Percentiles rank a stretch among this genome's conserved stretches.
Evolutionary conservation across 2,888 invertebrate genomes (phyloP).

Genomic region (Luffia ferchaultella): DNA sequence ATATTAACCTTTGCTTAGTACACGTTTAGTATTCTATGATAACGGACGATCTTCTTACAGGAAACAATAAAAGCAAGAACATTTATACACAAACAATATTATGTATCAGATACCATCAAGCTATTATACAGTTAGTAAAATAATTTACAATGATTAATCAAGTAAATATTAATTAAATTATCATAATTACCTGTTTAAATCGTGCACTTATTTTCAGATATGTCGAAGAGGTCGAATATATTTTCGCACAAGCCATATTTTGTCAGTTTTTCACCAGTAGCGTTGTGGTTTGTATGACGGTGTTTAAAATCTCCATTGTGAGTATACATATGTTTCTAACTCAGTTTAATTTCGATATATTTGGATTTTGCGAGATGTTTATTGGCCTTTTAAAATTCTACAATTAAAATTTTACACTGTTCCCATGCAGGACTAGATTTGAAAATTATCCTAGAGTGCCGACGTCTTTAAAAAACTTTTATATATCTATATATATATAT

Average conservation of each 20-base stretch:
- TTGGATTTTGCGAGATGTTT: too few relatives aligned
- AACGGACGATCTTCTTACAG: slow-evolving; percentile 7
- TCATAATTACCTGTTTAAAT: neutral
- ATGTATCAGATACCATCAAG: slow-evolving; percentile 15
- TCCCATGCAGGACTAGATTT: too few relatives aligned
- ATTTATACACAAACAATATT: slow-evolving; percentile 8
- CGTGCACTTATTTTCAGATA: slow-evolving; percentile 12
- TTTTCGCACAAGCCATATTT: slow-evolving; percentile 13
- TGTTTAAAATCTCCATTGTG: slow-evolving; percentile 15
- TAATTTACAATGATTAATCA: neutral
- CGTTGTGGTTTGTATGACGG: slow-evolving; percentile 14
- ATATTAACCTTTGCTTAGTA: too few relatives aligned
- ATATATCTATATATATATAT: too few relatives aligned
- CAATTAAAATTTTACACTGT: too few relatives aligned
- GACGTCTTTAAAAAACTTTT: too few relatives aligned
- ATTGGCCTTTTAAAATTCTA: too few relatives aligned
- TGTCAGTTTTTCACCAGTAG: slow-evolving; percentile 14
- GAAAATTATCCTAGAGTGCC: too few relatives aligned
- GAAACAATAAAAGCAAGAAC: neutral
- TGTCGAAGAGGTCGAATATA: slow-evolving; percentile 12
- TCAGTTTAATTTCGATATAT: too few relatives aligned
- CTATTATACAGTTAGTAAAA: slow-evolving; percentile 13
- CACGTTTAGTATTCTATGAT: too few relatives aligned
- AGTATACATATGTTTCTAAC: too few relatives aligned
- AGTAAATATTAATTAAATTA: neutral